A percentile compares a stretch with the other conserved stretches of the same genome.
Evolutionary conservation across 2,888 invertebrate genomes (phyloP).

Genomic region (Belgica antarctica): DNA sequence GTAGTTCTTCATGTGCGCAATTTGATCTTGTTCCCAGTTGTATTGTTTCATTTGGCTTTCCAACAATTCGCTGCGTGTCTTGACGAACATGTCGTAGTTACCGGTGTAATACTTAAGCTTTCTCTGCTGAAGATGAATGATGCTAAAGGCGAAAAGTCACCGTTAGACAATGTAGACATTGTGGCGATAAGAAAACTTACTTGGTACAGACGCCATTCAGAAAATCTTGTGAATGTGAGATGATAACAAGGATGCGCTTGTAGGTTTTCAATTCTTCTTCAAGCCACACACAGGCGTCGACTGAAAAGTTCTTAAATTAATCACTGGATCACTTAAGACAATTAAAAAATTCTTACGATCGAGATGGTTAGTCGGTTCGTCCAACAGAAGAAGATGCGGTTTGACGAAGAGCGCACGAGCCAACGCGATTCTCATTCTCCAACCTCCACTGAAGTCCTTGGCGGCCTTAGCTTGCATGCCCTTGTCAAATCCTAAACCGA

Average conservation of each 20-base stretch:
- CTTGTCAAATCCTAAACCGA: constrained; percentile 92
- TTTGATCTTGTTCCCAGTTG: constrained; percentile 99
- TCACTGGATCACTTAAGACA: not conserved
- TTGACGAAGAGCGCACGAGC: constrained; percentile 96
- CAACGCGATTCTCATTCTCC: constrained; percentile 98
- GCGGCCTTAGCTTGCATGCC: constrained; percentile 84
- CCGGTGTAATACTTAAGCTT: constrained; percentile 92
- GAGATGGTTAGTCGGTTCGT: constrained; percentile 98
- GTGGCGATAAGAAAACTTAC: not conserved
- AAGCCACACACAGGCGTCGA: constrained; percentile 61
- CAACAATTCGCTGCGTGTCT: constrained; percentile 87
- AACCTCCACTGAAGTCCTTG: constrained; percentile 88
- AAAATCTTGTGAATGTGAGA: constrained; percentile 99
- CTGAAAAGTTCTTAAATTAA: not conserved
- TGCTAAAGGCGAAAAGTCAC: constrained; percentile 54
- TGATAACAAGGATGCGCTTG: constrained; percentile 93
- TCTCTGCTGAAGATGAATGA: constrained; percentile 91
- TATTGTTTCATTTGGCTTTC: constrained; percentile 99
- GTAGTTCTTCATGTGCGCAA: constrained; percentile 99
- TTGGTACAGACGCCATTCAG: constrained; percentile 96
- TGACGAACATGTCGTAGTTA: constrained; percentile 95
- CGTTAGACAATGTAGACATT: not conserved
- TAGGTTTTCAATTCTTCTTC: constrained; percentile 97
- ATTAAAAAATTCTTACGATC: constrained; percentile 87
- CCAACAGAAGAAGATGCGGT: constrained; percentile 91